Conservation (phyloP, 2,888 invertebrate species). For the Heliconius ismenius region DNA sequence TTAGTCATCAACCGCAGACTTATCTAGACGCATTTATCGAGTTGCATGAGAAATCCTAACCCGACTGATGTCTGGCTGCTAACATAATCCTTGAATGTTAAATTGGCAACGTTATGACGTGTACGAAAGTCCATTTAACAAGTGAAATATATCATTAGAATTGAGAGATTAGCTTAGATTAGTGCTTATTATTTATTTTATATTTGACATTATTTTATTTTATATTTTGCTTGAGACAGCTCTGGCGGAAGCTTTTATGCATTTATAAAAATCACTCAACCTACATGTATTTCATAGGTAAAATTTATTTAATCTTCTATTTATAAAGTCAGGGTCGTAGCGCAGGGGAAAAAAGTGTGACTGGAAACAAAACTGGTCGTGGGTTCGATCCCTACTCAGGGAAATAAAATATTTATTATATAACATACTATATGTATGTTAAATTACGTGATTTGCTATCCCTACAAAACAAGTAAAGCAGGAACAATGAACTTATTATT, state of each 20-base stretch:
- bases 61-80: constrained; percentile 42
- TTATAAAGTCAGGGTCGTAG: too few species aligned
- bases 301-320: too few species aligned
- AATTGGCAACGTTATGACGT: constrained; percentile 54
- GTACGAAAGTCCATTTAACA: constrained; percentile 49
- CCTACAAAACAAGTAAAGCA: too few species aligned
- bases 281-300: too few species aligned
- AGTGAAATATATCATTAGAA: constrained; percentile 12
- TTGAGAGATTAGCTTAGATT: constrained; percentile 17
- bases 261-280: not conserved
- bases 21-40: constrained; percentile 61
- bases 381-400: too few species aligned
- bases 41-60: constrained; percentile 61
- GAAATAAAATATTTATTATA: too few species aligned
- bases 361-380: too few species aligned
- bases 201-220: too few species aligned
- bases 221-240: not conserved
- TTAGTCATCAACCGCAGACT: constrained; percentile 49
- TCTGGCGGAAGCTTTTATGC: not conserved
- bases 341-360: too few species aligned
- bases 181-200: not conserved
- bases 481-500: too few species aligned
- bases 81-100: constrained; percentile 61
- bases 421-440: too few species aligned
- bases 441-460: too few species aligned